A percentile compares a stretch with the other conserved stretches of the same genome.
phyloP scores from a whole-genome alignment of 2,797 vertebrate species.

The Pogoniulus pusillus region DNA sequence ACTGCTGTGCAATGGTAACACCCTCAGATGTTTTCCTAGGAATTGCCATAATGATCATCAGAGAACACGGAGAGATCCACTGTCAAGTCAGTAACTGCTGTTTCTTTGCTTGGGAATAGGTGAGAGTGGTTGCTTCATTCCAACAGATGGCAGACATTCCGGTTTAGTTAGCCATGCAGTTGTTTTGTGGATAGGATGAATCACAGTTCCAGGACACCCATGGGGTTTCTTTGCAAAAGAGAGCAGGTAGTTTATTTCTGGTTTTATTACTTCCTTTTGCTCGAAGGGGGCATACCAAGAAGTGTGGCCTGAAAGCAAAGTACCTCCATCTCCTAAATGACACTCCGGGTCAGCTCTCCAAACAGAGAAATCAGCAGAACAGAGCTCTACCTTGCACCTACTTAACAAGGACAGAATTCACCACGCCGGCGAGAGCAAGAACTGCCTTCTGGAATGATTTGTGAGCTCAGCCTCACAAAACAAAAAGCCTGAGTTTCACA shows the following conservation, averaged over 20 bases:
- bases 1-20: neutral
- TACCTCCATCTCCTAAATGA: constrained; percentile 3
- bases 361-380: neutral
- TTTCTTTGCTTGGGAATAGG: constrained; percentile 11
- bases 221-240: constrained; percentile 14
- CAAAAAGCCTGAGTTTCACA: constrained; percentile 50
- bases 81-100: neutral
- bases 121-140: neutral
- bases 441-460: constrained; percentile 69
- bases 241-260: constrained; percentile 25
- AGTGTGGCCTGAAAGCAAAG: constrained; percentile 44
- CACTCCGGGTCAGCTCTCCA: constrained; percentile 46
- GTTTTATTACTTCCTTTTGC: constrained; percentile 6
- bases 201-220: constrained; percentile 14
- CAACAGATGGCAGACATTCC: constrained; percentile 14
- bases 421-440: neutral
- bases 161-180: constrained; percentile 26
- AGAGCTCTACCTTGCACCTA: constrained; percentile 38
- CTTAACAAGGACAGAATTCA: constrained; percentile 31
- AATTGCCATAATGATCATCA: neutral
- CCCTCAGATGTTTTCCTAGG: neutral
- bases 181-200: neutral
- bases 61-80: neutral
- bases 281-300: neutral
- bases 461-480: constrained; percentile 60